Evolutionary conservation across 2,113 vertebrate species (phyloP).

Genomic region (Atrichornis clamosus): DNA sequence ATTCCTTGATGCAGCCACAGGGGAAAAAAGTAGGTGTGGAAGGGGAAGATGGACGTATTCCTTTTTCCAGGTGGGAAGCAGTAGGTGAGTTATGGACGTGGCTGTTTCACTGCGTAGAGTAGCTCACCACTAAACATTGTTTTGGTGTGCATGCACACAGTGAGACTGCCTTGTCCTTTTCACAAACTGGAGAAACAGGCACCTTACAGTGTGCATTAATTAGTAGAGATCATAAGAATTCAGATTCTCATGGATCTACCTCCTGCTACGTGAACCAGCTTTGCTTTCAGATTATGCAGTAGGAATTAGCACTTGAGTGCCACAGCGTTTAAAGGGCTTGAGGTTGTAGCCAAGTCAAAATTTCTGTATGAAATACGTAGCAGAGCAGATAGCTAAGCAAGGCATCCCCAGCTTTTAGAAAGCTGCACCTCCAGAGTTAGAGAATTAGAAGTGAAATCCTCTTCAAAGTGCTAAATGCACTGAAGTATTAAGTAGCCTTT

Average conservation of each 20-base stretch:
- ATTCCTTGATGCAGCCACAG: neutral
- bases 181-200: neutral
- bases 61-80: no score
- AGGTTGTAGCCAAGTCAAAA: neutral
- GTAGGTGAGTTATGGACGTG: neutral
- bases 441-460: constrained; percentile 27
- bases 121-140: neutral
- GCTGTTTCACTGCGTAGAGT: neutral
- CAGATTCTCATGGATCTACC: neutral
- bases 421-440: neutral
- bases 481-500: constrained; percentile 16
- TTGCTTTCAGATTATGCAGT: neutral
- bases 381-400: neutral
- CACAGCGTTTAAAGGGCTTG: neutral
- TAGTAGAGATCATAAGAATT: neutral
- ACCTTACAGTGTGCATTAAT: neutral
- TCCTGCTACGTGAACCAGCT: neutral
- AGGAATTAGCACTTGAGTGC: neutral
- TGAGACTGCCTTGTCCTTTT: neutral
- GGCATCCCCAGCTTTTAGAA: neutral
- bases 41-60: neutral
- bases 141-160: neutral
- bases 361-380: neutral
- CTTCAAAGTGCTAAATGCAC: constrained; percentile 1
- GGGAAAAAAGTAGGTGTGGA: neutral